These are phyloP conservation scores for Platygyra sinensis DNA, from an alignment of 64 coral and sea anemone genomes.

Conservation along the genomic window DNA sequence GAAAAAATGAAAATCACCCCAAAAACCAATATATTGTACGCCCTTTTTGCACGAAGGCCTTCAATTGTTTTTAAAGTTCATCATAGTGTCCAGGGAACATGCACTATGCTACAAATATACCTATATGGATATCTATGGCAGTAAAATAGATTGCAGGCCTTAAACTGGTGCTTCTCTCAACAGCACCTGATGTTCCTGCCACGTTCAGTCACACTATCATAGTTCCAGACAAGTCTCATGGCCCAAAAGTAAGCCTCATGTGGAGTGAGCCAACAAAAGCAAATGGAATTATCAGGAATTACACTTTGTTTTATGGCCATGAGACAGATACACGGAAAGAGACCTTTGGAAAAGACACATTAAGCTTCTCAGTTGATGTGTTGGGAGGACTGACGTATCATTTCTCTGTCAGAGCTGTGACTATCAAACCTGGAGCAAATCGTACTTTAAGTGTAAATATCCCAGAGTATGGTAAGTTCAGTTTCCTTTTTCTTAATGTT, in stretches of 20 bases:
- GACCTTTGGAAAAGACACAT: background rate
- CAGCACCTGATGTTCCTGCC: no score
- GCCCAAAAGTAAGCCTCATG: background rate
- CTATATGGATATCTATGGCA: no score
- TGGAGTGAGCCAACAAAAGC: background rate
- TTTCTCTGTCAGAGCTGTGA: background rate
- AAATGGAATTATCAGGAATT: background rate
- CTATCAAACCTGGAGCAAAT: background rate
- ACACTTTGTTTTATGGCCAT: background rate
- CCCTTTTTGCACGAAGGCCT: no score
- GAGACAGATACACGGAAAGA: background rate
- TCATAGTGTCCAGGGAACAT: no score
- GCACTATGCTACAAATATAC: no score
- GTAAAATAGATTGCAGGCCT: no score
- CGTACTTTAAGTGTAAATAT: background rate
- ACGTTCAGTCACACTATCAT: no score
- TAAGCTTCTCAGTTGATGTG: background rate
- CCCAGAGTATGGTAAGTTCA: background rate
- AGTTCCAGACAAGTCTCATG: background rate
- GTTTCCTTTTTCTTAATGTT: background rate
- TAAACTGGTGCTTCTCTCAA: no score
- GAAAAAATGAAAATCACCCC: no score
- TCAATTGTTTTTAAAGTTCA: no score
- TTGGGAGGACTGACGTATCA: background rate
- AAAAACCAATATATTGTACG: no score